Conservation (phyloP, 2,113 vertebrate genomes). For the Glareola pratincola region DNA sequence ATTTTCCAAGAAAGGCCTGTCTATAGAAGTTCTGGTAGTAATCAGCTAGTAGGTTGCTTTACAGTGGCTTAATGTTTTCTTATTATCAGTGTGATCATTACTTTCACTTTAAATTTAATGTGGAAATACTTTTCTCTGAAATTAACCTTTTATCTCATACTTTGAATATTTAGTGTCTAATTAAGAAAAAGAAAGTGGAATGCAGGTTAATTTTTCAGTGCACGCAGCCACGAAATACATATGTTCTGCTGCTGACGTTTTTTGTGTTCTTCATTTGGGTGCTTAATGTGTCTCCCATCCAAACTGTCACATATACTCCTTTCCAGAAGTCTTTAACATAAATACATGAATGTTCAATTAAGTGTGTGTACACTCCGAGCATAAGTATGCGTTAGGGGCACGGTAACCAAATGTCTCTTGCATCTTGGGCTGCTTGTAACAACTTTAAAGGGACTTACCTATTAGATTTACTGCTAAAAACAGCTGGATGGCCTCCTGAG, state of each 20-base stretch:
- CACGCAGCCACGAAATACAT: rapidly evolving
- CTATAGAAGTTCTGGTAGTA: neutral
- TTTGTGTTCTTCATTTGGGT: neutral
- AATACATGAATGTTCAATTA: neutral
- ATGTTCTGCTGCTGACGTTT: neutral
- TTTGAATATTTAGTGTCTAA: neutral
- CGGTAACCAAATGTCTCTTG: neutral
- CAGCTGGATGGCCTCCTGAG: neutral
- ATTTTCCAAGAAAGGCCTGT: neutral
- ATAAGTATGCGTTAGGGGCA: neutral
- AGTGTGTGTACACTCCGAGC: neutral
- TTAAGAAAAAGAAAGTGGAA: neutral
- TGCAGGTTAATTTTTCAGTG: neutral
- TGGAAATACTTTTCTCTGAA: neutral
- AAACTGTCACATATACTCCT: neutral
- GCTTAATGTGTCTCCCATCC: neutral
- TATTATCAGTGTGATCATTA: neutral
- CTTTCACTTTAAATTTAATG: neutral
- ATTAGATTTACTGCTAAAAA: neutral
- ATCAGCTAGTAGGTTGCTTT: neutral
- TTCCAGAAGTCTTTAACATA: neutral
- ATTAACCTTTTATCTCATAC: neutral
- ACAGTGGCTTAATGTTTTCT: neutral
- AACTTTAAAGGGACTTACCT: neutral
- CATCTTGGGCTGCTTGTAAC: neutral